Conservation (phyloP, 2,113 vertebrate species). For the Sus scrofa region DNA sequence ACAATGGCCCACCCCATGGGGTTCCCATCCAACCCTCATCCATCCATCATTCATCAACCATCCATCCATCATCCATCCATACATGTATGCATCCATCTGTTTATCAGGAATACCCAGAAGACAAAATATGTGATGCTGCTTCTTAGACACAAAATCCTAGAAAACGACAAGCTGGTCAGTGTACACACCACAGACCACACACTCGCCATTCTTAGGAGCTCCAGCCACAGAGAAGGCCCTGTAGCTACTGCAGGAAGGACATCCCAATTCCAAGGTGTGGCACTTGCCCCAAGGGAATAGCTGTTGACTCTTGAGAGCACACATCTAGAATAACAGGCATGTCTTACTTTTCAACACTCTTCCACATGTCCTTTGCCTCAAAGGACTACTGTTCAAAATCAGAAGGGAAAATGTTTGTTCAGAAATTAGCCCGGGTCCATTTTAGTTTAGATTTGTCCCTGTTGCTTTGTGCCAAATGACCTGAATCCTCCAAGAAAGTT, state of each 20-base stretch:
- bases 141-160: neutral
- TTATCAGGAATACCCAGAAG: neutral
- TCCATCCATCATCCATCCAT: neutral
- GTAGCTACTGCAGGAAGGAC: neutral
- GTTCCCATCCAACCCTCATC: neutral
- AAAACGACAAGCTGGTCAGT: neutral
- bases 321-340: neutral
- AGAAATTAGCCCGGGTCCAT: neutral
- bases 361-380: neutral
- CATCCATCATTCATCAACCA: neutral
- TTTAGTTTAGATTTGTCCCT: neutral
- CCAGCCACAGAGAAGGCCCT: neutral
- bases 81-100: neutral
- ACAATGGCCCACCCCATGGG: neutral
- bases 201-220: neutral
- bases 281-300: fast-evolving
- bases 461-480: neutral
- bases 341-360: neutral
- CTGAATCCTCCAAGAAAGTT: neutral
- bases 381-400: neutral
- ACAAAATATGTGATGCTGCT: neutral
- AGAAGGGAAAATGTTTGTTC: neutral
- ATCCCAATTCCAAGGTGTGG: neutral
- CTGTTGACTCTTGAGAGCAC: neutral
- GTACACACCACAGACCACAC: neutral